Evolutionary conservation across 2,797 vertebrate species (phyloP).

Genomic region (Pantherophis vulpinus): DNA sequence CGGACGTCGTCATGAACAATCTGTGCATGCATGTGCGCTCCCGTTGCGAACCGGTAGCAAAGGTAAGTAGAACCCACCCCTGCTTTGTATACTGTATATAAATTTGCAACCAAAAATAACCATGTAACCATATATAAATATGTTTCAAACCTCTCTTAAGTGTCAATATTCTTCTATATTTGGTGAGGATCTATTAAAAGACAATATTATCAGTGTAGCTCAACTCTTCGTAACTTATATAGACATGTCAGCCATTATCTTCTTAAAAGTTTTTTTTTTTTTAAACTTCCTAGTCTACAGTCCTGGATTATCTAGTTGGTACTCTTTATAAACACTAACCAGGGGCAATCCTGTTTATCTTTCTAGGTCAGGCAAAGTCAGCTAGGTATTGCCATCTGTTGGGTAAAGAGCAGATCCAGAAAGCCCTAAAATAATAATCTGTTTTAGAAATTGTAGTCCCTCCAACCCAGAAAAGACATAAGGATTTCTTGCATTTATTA

Average conservation of each 20-base stretch:
- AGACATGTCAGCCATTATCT: background rate
- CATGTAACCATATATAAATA: background rate
- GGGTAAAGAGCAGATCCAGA: background rate
- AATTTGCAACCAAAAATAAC: background rate
- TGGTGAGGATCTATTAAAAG: background rate
- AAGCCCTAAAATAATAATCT: background rate
- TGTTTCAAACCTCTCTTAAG: background rate
- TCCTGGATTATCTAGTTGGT: background rate
- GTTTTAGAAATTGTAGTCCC: background rate
- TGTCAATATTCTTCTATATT: background rate
- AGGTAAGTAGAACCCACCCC: no score
- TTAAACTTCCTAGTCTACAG: background rate
- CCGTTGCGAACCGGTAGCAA: no score
- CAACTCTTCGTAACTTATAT: background rate
- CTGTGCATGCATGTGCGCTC: no score
- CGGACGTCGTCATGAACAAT: no score
- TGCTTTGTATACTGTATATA: background rate
- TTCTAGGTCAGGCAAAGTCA: background rate
- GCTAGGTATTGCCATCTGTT: background rate
- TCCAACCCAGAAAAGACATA: background rate
- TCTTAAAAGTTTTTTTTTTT: background rate
- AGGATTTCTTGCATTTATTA: background rate
- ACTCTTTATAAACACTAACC: background rate
- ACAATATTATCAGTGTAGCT: background rate
- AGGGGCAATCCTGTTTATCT: background rate